phyloP scores from a whole-genome alignment of 1,140 invertebrate genomes.

The Diachasmimorpha longicaudata region DNA sequence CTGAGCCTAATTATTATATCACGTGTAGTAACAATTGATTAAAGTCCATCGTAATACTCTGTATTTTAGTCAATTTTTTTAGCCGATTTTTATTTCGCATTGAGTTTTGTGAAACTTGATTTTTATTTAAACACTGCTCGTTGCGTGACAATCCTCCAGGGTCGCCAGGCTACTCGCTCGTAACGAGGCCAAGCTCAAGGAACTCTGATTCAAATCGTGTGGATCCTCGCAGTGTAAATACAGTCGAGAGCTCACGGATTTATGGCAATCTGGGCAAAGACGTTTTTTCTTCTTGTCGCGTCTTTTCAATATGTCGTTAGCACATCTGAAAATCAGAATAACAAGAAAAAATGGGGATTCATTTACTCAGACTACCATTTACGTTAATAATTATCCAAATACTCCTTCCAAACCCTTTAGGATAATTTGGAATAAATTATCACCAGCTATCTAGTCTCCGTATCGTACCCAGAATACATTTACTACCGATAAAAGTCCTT shows the following conservation, averaged over 20 bases:
- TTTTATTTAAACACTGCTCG: constrained; percentile 57
- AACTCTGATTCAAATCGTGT: constrained; percentile 61
- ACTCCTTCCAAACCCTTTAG: no score
- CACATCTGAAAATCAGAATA: constrained; percentile 64
- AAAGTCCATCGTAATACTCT: neutral
- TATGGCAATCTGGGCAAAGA: constrained; percentile 71
- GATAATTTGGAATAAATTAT: no score
- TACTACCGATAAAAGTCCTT: neutral
- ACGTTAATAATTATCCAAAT: no score
- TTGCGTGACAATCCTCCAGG: constrained; percentile 60
- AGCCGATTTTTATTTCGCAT: neutral
- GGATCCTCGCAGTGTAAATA: constrained; percentile 61
- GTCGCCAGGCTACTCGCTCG: constrained; percentile 59
- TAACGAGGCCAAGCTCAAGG: constrained; percentile 59
- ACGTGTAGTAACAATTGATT: constrained; percentile 3
- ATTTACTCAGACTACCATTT: no score
- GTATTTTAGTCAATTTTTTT: neutral
- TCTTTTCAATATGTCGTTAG: constrained; percentile 71
- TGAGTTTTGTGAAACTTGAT: neutral
- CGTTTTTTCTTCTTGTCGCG: constrained; percentile 71
- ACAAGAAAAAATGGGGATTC: neutral
- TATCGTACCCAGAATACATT: no score
- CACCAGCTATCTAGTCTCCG: no score
- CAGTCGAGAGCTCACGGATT: constrained; percentile 68
- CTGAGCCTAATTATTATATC: neutral